phyloP scores from a whole-genome alignment of 2,797 vertebrate species.

The Anableps anableps region DNA sequence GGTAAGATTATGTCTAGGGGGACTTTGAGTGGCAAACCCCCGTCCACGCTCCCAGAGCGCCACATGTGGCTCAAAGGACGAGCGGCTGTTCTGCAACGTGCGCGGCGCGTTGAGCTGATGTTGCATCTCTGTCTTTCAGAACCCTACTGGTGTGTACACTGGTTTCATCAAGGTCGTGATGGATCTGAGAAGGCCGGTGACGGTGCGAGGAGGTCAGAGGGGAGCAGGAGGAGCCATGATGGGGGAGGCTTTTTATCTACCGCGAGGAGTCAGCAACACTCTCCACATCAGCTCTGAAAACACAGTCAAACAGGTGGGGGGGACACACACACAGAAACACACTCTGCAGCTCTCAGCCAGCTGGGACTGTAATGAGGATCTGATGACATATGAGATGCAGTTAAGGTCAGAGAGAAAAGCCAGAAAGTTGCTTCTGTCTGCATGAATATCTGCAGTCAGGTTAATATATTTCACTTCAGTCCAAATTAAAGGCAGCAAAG shows the following conservation, averaged over 20 bases:
- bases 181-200: constrained; percentile 91
- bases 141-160: constrained; percentile 86
- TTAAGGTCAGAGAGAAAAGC: neutral
- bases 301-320: constrained; percentile 86
- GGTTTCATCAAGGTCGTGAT: constrained; percentile 98
- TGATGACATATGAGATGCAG: constrained; percentile 28
- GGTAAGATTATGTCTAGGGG: constrained; percentile 8
- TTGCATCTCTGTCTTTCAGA: constrained; percentile 71
- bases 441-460: no score
- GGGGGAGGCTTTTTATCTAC: constrained; percentile 88
- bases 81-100: neutral
- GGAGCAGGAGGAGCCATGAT: constrained; percentile 44
- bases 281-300: constrained; percentile 96
- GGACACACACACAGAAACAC: constrained; percentile 31
- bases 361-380: constrained; percentile 29
- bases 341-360: constrained; percentile 13
- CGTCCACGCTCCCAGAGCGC: no score
- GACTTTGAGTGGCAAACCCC: neutral
- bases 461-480: neutral
- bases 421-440: neutral
- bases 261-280: constrained; percentile 85
- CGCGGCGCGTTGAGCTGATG: neutral
- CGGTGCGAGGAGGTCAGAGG: constrained; percentile 76
- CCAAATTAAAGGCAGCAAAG: neutral
- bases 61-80: neutral